Conservation (phyloP, 30 jellyfish, hydroid and myxozoan species). For the Hydra vulgaris region DNA sequence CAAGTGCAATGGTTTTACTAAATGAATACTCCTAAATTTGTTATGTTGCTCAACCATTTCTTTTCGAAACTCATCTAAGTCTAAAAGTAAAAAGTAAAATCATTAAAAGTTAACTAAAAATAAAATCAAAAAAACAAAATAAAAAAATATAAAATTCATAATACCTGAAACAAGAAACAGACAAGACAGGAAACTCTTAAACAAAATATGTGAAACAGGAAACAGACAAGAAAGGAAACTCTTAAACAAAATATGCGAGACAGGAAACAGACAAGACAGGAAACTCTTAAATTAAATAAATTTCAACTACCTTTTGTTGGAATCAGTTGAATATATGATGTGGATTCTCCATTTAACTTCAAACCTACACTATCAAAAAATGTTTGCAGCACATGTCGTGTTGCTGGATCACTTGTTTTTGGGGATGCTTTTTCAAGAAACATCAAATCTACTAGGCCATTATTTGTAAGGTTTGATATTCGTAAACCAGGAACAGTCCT, state of each 20-base stretch:
- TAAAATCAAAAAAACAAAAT: too few relatives aligned
- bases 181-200: too few relatives aligned
- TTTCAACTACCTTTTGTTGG: conserved; percentile 25
- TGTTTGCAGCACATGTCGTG: conserved; percentile 14
- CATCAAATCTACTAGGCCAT: neutral
- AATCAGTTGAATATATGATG: conserved; percentile 11
- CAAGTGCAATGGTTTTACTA: conserved; percentile 39
- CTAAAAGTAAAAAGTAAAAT: conserved; percentile 32
- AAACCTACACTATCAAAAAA: conserved; percentile 3
- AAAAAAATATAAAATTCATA: too few relatives aligned
- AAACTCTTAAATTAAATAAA: too few relatives aligned
- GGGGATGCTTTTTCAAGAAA: conserved; percentile 14
- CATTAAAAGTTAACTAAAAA: too few relatives aligned
- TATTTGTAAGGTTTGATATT: neutral
- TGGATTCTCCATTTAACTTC: neutral
- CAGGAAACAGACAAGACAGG: too few relatives aligned
- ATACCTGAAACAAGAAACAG: too few relatives aligned
- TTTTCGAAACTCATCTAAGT: conserved; percentile 46
- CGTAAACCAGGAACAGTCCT: neutral
- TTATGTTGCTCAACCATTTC: conserved; percentile 75
- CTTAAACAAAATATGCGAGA: too few relatives aligned
- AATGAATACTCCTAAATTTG: conserved; percentile 52
- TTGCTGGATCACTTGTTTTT: conserved; percentile 16
- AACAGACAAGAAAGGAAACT: too few relatives aligned
- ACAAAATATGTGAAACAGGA: too few relatives aligned